A percentile compares a stretch with the other conserved stretches of the same genome.
phyloP scores from a whole-genome alignment of 2,113 vertebrate species.

The Damaliscus lunatus region DNA sequence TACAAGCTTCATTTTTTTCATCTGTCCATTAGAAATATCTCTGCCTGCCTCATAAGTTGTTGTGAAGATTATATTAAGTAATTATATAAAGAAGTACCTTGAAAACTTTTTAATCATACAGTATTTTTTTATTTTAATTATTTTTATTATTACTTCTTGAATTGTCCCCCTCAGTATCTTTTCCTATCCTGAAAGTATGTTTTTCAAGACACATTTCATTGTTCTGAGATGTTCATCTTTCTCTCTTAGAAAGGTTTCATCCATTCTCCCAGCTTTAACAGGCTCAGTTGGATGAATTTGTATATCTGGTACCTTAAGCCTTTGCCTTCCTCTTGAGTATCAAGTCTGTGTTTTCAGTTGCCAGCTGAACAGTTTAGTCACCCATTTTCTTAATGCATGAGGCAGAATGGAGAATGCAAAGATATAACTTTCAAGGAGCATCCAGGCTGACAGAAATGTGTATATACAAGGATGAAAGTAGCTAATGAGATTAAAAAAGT shows the following conservation, averaged over 20 bases:
- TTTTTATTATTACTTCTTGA: background rate
- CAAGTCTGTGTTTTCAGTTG: background rate
- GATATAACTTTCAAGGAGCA: background rate
- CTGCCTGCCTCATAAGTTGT: background rate
- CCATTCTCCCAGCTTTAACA: background rate
- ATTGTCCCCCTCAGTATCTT: background rate
- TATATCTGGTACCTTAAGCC: background rate
- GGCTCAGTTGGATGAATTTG: background rate
- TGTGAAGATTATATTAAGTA: background rate
- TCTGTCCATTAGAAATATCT: background rate
- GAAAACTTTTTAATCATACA: background rate
- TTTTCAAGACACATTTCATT: constrained; percentile 8
- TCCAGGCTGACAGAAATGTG: background rate
- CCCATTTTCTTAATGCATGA: background rate
- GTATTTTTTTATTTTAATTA: background rate
- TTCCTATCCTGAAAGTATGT: background rate
- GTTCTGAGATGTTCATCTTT: constrained; percentile 4
- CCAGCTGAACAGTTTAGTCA: background rate
- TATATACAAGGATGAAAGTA: background rate
- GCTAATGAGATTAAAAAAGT: background rate
- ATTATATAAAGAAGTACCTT: background rate
- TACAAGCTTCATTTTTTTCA: background rate
- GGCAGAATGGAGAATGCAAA: background rate
- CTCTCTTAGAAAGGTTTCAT: background rate
- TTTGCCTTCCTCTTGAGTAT: background rate